Evolutionary conservation across 2,797 vertebrate genomes (phyloP).

Genomic region (Typhlichthys subterraneus): DNA sequence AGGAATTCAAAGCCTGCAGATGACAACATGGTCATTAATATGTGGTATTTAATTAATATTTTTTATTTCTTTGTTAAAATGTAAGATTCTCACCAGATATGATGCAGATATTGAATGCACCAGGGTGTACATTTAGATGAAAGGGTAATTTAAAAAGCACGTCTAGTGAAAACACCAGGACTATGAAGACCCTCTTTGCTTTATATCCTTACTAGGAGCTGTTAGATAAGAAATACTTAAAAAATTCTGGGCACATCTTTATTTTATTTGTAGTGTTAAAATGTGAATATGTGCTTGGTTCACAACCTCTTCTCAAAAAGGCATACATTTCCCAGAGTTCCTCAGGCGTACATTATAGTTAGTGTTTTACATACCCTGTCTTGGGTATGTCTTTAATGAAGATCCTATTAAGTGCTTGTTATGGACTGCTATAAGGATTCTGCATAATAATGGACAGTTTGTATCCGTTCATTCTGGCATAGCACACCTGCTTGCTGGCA

Average conservation of each 20-base stretch:
- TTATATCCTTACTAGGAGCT: slow-evolving; percentile 22
- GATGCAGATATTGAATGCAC: slow-evolving; percentile 22
- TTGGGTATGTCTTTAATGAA: slow-evolving; percentile 53
- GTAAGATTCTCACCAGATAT: background rate
- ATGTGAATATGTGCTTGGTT: slow-evolving; percentile 71
- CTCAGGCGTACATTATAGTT: slow-evolving; percentile 53
- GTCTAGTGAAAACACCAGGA: slow-evolving; percentile 49
- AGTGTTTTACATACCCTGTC: slow-evolving; percentile 72
- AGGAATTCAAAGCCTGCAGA: slow-evolving; percentile 33
- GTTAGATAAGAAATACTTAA: slow-evolving; percentile 31
- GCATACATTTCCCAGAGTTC: slow-evolving; percentile 66
- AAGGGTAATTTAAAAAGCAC: slow-evolving; percentile 35
- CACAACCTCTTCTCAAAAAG: slow-evolving; percentile 66
- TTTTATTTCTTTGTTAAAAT: slow-evolving; percentile 24
- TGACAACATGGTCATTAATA: slow-evolving; percentile 54
- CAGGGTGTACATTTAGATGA: slow-evolving; percentile 7
- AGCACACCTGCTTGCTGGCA: slow-evolving; percentile 72
- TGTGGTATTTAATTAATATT: slow-evolving; percentile 39
- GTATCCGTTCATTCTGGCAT: slow-evolving; percentile 63
- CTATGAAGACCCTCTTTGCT: slow-evolving; percentile 31
- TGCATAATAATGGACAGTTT: slow-evolving; percentile 74
- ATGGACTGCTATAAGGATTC: slow-evolving; percentile 70
- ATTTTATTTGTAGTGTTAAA: slow-evolving; percentile 59
- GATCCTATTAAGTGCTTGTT: slow-evolving; percentile 74
- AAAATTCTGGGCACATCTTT: slow-evolving; percentile 39